Percentiles rank a stretch among this genome's conserved stretches.
Conservation (phyloP, 2,797 vertebrate genomes). For the Falco cherrug region DNA sequence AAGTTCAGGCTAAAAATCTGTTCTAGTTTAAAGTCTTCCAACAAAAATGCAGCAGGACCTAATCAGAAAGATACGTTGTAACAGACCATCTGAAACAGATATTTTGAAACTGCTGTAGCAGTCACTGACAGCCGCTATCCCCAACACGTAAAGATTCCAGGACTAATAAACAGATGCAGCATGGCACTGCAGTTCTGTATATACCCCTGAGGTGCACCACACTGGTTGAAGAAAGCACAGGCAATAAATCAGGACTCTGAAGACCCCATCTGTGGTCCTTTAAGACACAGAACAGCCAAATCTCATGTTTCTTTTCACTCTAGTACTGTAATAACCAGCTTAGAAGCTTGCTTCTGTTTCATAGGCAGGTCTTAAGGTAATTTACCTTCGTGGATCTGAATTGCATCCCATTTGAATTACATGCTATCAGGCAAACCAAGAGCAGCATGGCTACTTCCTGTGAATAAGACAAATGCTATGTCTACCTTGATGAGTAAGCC, state of each 20-base stretch:
- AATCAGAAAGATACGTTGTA: not conserved
- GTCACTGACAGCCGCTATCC: not conserved
- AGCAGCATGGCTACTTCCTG: slow-evolving; percentile 5
- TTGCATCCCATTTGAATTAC: not conserved
- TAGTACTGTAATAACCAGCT: not conserved
- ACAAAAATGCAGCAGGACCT: not conserved
- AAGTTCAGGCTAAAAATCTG: not conserved
- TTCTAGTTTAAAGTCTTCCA: not conserved
- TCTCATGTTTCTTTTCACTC: not conserved
- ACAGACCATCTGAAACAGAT: not conserved
- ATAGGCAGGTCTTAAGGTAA: not conserved
- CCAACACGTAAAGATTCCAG: not conserved
- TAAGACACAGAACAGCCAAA: not conserved
- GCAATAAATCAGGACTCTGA: not conserved
- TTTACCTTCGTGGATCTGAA: not conserved
- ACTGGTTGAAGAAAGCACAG: not conserved
- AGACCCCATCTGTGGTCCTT: not conserved
- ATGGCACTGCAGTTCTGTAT: rapidly evolving
- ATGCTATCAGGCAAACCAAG: not conserved
- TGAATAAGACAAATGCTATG: not conserved
- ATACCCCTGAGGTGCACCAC: not conserved
- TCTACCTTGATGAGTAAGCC: not conserved
- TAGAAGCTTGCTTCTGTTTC: not conserved
- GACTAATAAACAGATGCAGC: not conserved
- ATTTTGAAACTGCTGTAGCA: not conserved